Percentiles rank a stretch among this genome's conserved stretches.
Evolutionary conservation across 2,113 vertebrate species (phyloP).

Genomic region (Pachyramphus minor): DNA sequence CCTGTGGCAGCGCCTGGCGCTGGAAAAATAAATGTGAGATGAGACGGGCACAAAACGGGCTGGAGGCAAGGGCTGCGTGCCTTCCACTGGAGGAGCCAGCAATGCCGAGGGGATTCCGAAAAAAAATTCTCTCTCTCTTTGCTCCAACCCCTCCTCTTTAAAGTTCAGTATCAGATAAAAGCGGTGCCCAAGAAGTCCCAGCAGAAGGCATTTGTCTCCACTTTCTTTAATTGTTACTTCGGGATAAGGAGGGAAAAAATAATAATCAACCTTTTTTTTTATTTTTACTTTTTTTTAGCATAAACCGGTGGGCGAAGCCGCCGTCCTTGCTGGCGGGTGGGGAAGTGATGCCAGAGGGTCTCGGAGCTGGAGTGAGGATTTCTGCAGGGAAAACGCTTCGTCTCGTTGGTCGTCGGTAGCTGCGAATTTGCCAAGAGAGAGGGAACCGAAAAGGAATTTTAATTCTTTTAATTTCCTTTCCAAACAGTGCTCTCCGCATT

Average conservation of each 20-base stretch:
- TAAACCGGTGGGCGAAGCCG: background rate
- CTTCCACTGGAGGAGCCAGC: background rate
- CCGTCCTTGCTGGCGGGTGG: background rate
- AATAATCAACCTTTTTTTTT: background rate
- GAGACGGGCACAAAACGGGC: background rate
- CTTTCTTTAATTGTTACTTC: background rate
- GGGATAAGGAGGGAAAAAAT: background rate
- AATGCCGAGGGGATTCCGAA: background rate
- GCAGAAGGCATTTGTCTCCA: background rate
- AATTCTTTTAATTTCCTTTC: background rate
- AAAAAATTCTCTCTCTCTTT: background rate
- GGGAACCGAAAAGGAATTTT: background rate
- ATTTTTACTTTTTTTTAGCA: background rate
- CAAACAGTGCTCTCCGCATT: rapidly evolving
- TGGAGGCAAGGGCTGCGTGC: background rate
- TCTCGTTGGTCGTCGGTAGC: background rate
- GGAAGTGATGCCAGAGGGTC: background rate
- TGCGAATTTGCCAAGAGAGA: background rate
- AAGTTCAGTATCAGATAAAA: background rate
- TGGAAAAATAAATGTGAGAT: background rate
- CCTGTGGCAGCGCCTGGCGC: background rate
- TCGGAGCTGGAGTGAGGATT: background rate
- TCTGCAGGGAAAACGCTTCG: background rate
- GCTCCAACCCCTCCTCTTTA: background rate
- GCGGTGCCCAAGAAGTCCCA: background rate